A percentile compares a stretch with the other conserved stretches of the same genome.
Evolutionary conservation across 2,797 vertebrate genomes (phyloP).

Genomic region (Manis javanica): DNA sequence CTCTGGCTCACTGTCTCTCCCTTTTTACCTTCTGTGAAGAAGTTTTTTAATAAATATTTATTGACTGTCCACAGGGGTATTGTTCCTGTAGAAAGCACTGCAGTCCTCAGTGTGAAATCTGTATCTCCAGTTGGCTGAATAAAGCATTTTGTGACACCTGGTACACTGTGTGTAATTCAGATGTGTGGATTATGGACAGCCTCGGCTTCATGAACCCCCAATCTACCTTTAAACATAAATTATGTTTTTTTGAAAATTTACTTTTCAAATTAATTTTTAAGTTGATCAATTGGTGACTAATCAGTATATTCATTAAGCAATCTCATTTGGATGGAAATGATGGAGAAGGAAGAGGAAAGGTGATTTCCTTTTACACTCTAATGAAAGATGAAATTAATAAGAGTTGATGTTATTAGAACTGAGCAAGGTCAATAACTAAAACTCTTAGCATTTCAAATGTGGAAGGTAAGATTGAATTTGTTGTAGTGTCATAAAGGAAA

Average conservation of each 20-base stretch:
- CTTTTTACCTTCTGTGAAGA: background rate
- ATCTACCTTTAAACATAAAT: background rate
- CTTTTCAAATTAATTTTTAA: constrained; percentile 66
- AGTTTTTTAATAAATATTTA: constrained; percentile 45
- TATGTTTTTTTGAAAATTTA: background rate
- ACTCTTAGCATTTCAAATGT: constrained; percentile 78
- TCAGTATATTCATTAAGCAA: constrained; percentile 50
- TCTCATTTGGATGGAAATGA: background rate
- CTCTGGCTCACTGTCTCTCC: background rate
- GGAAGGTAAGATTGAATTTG: constrained; percentile 26
- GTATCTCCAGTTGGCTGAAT: constrained; percentile 16
- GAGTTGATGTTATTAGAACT: constrained; percentile 72
- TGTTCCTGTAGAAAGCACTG: constrained; percentile 24
- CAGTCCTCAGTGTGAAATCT: constrained; percentile 22
- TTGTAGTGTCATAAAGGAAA: constrained; percentile 6
- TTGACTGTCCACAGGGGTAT: background rate
- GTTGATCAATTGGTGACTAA: background rate
- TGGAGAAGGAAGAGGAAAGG: constrained; percentile 46
- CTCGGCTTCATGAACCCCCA: background rate
- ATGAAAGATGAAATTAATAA: constrained; percentile 81
- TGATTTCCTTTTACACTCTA: constrained; percentile 68
- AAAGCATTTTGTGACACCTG: constrained; percentile 26
- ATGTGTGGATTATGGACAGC: background rate
- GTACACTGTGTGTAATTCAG: constrained; percentile 36
- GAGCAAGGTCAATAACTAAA: constrained; percentile 69